Evolutionary conservation across 2,888 invertebrate genomes (phyloP).

Genomic region (Ophonus ardosiacus): DNA sequence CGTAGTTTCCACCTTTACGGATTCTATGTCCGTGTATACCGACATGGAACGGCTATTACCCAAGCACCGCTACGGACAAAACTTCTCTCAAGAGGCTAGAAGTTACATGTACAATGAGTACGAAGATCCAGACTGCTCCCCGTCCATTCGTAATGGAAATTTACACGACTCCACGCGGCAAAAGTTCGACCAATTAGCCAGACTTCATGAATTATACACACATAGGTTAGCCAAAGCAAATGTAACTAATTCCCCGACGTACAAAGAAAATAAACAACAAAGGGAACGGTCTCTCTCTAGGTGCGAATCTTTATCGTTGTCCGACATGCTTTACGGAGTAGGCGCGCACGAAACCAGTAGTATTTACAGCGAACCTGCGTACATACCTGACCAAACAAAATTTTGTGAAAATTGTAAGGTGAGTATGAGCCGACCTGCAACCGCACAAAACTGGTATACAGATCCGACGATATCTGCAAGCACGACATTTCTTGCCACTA

Average conservation of each 20-base stretch:
- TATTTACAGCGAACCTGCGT: slow-evolving; percentile 92
- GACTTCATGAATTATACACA: slow-evolving; percentile 88
- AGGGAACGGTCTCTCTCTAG: slow-evolving; percentile 78
- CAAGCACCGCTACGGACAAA: slow-evolving; percentile 79
- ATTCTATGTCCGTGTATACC: slow-evolving; percentile 82
- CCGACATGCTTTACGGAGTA: slow-evolving; percentile 83
- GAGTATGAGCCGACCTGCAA: slow-evolving; percentile 83
- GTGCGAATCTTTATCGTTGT: slow-evolving; percentile 84
- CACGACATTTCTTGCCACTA: slow-evolving; percentile 74
- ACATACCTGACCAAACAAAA: slow-evolving; percentile 82
- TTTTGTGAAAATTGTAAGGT: slow-evolving; percentile 87
- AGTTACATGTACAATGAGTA: slow-evolving; percentile 80
- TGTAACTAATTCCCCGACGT: slow-evolving; percentile 81
- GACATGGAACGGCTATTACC: slow-evolving; percentile 83
- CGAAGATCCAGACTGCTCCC: slow-evolving; percentile 75
- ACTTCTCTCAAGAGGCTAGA: slow-evolving; percentile 67
- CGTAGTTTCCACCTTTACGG: slow-evolving; percentile 92
- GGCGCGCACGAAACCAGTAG: slow-evolving; percentile 86
- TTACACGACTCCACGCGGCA: slow-evolving; percentile 74
- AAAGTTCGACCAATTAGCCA: slow-evolving; percentile 89
- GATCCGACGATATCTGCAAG: slow-evolving; percentile 78
- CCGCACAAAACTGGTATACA: slow-evolving; percentile 82
- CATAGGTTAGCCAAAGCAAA: slow-evolving; percentile 87
- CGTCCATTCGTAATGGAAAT: slow-evolving; percentile 71
- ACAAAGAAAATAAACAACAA: slow-evolving; percentile 74